Evolutionary conservation across 2,113 vertebrate genomes (phyloP).

Genomic region (Corythoichthys intestinalis): DNA sequence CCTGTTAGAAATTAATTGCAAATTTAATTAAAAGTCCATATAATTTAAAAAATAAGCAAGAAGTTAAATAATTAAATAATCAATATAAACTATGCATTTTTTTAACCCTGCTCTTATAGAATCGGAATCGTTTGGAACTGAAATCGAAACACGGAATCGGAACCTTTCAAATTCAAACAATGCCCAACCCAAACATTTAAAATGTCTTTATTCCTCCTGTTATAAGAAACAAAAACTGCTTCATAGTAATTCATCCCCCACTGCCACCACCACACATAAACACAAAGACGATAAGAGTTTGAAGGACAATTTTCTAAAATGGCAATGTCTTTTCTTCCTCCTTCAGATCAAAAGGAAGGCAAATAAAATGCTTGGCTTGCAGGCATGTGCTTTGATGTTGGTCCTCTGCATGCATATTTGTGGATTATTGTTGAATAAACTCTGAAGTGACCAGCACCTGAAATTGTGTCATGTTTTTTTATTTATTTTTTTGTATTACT

Average conservation of each 20-base stretch:
- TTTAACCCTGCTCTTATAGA: no score
- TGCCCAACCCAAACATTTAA: slow-evolving; percentile 41
- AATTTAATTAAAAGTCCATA: no score
- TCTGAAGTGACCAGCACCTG: slow-evolving; percentile 41
- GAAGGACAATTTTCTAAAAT: slow-evolving; percentile 57
- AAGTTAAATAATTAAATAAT: no score
- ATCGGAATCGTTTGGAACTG: no score
- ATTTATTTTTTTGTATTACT: background rate
- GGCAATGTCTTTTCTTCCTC: slow-evolving; percentile 32
- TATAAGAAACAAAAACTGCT: slow-evolving; percentile 37
- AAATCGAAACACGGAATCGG: no score
- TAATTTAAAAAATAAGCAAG: no score
- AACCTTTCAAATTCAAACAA: no score
- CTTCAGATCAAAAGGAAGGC: slow-evolving; percentile 75
- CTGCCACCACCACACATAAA: slow-evolving; percentile 45
- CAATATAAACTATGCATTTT: no score
- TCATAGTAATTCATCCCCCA: slow-evolving; percentile 46
- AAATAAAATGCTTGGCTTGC: slow-evolving; percentile 66
- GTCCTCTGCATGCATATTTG: slow-evolving; percentile 50
- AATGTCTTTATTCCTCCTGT: slow-evolving; percentile 25
- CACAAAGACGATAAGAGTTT: slow-evolving; percentile 56
- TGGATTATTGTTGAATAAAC: slow-evolving; percentile 33
- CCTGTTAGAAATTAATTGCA: no score
- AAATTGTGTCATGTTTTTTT: slow-evolving; percentile 33
- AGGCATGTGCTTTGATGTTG: slow-evolving; percentile 73